Evolutionary conservation across 2,797 vertebrate species (phyloP).

Genomic region (Yasuhikotakia modesta): DNA sequence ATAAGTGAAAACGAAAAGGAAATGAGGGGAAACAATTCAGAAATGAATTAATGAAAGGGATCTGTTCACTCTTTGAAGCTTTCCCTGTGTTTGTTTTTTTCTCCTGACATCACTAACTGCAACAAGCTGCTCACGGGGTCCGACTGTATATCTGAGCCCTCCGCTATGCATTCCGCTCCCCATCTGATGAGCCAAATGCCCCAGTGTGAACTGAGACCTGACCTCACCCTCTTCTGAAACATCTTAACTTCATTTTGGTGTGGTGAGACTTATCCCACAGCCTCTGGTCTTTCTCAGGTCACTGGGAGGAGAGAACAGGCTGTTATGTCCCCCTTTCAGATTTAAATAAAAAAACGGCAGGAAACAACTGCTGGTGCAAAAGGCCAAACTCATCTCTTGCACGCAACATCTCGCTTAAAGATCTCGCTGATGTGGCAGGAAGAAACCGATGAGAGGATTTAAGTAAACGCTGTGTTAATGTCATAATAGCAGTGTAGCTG

Average conservation of each 20-base stretch:
- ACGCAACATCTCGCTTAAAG: slow-evolving; percentile 11
- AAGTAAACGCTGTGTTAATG: slow-evolving; percentile 31
- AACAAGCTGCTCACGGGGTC: slow-evolving; percentile 77
- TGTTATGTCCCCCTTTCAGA: slow-evolving; percentile 16
- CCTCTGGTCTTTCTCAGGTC: slow-evolving; percentile 39
- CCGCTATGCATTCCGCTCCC: slow-evolving; percentile 72
- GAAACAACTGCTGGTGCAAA: background rate
- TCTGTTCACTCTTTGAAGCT: slow-evolving; percentile 76
- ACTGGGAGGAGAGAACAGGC: slow-evolving; percentile 36
- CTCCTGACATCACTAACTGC: slow-evolving; percentile 81
- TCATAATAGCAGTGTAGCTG: slow-evolving; percentile 29
- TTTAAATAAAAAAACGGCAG: slow-evolving; percentile 2
- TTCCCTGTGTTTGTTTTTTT: slow-evolving; percentile 77
- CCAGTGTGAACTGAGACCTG: slow-evolving; percentile 67
- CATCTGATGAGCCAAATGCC: slow-evolving; percentile 68
- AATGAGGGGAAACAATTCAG: slow-evolving; percentile 71
- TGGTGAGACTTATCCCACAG: slow-evolving; percentile 23
- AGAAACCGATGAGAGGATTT: background rate
- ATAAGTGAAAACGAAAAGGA: slow-evolving; percentile 47
- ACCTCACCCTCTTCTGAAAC: slow-evolving; percentile 58
- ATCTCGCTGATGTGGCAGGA: slow-evolving; percentile 22
- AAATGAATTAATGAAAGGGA: slow-evolving; percentile 79
- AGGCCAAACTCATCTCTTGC: slow-evolving; percentile 29
- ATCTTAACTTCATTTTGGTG: slow-evolving; percentile 51
- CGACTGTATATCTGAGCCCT: slow-evolving; percentile 78